Evolutionary conservation across 1,140 invertebrate species (phyloP).

Genomic region (Bathynomus jamesi): DNA sequence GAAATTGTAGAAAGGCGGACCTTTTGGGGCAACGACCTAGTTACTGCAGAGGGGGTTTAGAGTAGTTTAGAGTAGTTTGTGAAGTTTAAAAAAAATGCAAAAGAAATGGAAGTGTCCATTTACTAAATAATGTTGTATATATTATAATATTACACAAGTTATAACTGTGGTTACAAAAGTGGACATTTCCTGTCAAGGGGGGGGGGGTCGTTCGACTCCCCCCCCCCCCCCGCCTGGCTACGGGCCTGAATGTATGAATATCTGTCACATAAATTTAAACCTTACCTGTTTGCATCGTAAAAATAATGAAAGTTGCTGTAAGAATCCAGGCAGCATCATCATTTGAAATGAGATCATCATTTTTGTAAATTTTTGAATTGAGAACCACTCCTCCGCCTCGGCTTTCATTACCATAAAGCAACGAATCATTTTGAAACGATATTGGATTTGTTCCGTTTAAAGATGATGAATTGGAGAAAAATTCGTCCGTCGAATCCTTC

Average conservation of each 20-base stretch:
- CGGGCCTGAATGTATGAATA: too few relatives aligned
- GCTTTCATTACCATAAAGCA: background rate
- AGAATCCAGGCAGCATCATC: slow-evolving; percentile 89
- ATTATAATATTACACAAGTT: background rate
- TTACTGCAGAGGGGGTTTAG: too few relatives aligned
- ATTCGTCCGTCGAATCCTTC: too few relatives aligned
- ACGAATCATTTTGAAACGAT: too few relatives aligned
- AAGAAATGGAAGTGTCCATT: background rate
- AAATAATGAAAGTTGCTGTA: slow-evolving; percentile 87
- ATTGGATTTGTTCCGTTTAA: too few relatives aligned
- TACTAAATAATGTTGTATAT: background rate
- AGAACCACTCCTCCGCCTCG: background rate
- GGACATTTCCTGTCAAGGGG: too few relatives aligned
- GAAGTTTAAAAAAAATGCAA: too few relatives aligned
- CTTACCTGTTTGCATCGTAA: slow-evolving; percentile 90
- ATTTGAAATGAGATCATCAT: background rate
- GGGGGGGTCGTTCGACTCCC: too few relatives aligned
- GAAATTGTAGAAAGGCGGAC: too few relatives aligned
- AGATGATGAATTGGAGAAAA: too few relatives aligned
- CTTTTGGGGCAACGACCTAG: too few relatives aligned
- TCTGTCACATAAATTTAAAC: background rate
- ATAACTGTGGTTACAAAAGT: background rate
- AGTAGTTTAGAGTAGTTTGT: too few relatives aligned
- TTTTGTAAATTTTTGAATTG: background rate
- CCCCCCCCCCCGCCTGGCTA: background rate